Evolutionary conservation across 2,888 invertebrate genomes (phyloP).

Genomic region (Nematopogon swammerdamellus): DNA sequence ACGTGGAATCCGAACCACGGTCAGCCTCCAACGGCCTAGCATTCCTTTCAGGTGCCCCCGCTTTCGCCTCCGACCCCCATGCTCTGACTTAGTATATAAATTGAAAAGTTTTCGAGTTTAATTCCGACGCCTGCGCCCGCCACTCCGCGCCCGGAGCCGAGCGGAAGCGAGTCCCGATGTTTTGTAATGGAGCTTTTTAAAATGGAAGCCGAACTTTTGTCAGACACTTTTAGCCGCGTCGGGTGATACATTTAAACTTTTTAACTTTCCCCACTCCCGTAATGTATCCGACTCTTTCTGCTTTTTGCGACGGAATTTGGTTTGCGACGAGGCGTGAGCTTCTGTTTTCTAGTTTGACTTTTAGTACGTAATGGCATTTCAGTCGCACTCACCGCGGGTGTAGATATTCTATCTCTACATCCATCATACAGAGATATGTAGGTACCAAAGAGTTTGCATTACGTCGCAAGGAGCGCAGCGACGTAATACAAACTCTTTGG

Average conservation of each 20-base stretch:
- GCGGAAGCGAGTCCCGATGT: slow-evolving; percentile 56
- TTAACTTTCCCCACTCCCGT: slow-evolving; percentile 56
- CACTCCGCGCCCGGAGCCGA: slow-evolving; percentile 34
- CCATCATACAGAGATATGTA: too few relatives aligned
- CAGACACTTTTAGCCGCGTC: slow-evolving; percentile 56
- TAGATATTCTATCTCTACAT: too few relatives aligned
- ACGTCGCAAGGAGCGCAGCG: too few relatives aligned
- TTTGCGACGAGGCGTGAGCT: not conserved
- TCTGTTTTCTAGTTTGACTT: not conserved
- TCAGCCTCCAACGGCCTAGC: too few relatives aligned
- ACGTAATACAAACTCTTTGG: too few relatives aligned
- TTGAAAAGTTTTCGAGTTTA: slow-evolving; percentile 48
- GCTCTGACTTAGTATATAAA: slow-evolving; percentile 32
- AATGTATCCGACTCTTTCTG: slow-evolving; percentile 50
- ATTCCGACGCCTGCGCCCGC: slow-evolving; percentile 38
- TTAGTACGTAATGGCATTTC: not conserved
- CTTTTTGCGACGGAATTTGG: slow-evolving; percentile 7
- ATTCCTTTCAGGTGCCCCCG: too few relatives aligned
- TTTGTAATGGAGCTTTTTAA: slow-evolving; percentile 59
- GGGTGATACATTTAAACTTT: slow-evolving; percentile 58
- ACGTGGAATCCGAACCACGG: too few relatives aligned
- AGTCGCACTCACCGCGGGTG: too few relatives aligned
- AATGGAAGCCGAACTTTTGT: slow-evolving; percentile 58
- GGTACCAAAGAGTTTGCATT: too few relatives aligned
- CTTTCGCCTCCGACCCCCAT: too few relatives aligned